A percentile compares a stretch with the other conserved stretches of the same genome.
Conservation (phyloP, 2,888 invertebrate species). For the Pristionchus exspectatus region DNA sequence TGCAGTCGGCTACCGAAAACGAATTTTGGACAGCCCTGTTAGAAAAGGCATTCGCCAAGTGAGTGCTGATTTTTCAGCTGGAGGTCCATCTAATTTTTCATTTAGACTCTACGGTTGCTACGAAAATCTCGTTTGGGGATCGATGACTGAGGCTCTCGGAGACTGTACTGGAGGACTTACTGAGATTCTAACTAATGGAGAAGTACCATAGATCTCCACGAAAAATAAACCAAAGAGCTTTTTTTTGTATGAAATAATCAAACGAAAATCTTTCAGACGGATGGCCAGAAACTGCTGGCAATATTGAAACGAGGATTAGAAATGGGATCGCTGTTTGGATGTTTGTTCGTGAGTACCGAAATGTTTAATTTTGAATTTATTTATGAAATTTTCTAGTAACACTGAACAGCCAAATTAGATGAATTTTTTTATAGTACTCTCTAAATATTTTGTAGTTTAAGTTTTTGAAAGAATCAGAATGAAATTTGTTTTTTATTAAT, state of each 20-base stretch:
- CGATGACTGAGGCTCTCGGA: slow-evolving; percentile 98
- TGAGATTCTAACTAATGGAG: slow-evolving; percentile 85
- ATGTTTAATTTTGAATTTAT: no score
- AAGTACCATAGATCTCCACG: neutral
- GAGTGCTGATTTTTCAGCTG: slow-evolving; percentile 59
- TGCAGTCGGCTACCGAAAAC: slow-evolving; percentile 88
- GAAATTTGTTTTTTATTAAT: no score
- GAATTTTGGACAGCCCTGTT: slow-evolving; percentile 96
- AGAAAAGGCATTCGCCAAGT: slow-evolving; percentile 95
- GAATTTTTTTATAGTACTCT: no score
- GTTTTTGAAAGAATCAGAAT: no score
- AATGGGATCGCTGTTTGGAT: slow-evolving; percentile 93
- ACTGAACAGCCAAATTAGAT: no score
- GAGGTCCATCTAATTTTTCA: neutral
- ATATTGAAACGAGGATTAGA: slow-evolving; percentile 93
- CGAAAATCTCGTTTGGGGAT: slow-evolving; percentile 96
- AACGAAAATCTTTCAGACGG: slow-evolving; percentile 57
- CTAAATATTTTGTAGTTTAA: no score
- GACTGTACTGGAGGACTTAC: slow-evolving; percentile 89
- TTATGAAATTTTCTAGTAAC: no score
- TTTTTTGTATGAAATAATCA: neutral
- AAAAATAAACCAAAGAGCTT: neutral
- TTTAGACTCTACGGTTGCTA: slow-evolving; percentile 83
- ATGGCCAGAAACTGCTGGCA: slow-evolving; percentile 84
- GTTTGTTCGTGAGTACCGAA: slow-evolving; percentile 88